Evolutionary conservation across 2,113 vertebrate genomes (phyloP), one percentile per base, ranked within the genome.

Genomic region (Brienomyrus brachyistius): DNA sequence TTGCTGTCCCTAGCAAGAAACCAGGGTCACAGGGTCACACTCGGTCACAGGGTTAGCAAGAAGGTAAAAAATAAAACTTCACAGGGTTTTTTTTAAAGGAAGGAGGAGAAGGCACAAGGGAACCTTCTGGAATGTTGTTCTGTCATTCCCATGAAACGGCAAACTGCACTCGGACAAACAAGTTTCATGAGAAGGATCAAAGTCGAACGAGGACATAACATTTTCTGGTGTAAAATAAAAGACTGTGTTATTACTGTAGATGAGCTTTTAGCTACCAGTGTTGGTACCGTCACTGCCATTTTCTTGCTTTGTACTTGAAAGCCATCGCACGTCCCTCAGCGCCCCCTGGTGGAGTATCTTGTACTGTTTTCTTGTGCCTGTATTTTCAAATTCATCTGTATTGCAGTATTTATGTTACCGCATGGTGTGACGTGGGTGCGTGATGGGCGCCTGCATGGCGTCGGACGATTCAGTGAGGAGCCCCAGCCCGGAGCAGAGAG

Each of bases 371-470:
- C 92, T 82, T 83, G 88, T 89, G 74, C 70, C 70, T 83, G 88
- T 94, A 92, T 95, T 92, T 93, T 94, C 88, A 93, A 93, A 90
- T 89, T 88, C 89, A 92, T 90, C n/a, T 62, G 59, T 90, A 87
- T 89, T 90, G 91, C 83, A 94, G 92, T 96, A 95, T 95, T 96
- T 95, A 93, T 95, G 94, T 93, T 94, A 92, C 93, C 94, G 95
- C 96, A 96, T 96, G 95, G 94, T 93, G 82, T 87, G 50, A 93
- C 94, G 91, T 94, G 91, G 93, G 91, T 93, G 92, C 92, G 91
- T 92, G 90, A 66, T 91, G 88, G 92, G 89, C 23, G 89, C 40
- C 52, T 48, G 59, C 15, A 62, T 5, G 51, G 54, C 47, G 51
- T 47, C 43, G 89, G 93, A 90, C 90, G 91, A 92, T 89, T 89